Percentiles rank a stretch among this genome's conserved stretches.
These are phyloP conservation scores for Ennomos quercinarius DNA, from an alignment of 2,888 invertebrate species.

Conservation along the genomic window DNA sequence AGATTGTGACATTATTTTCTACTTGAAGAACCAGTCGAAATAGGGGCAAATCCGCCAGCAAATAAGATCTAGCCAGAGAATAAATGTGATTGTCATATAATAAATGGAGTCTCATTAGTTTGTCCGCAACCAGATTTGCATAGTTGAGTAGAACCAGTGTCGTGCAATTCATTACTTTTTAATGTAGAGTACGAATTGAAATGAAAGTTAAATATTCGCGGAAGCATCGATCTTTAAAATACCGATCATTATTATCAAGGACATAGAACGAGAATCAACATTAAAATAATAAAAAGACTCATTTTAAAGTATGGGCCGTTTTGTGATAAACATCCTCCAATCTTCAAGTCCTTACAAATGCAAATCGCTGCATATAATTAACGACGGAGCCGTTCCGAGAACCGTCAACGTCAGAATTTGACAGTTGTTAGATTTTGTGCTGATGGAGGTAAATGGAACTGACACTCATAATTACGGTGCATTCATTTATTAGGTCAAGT, in stretches of 20 bases:
- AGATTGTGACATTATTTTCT: constrained; percentile 21
- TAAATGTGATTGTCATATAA: constrained; percentile 24
- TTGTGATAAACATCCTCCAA: constrained; percentile 25
- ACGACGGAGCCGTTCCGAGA: constrained; percentile 42
- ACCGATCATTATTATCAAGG: constrained; percentile 32
- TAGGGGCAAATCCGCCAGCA: constrained; percentile 22
- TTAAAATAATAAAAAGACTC: constrained; percentile 10
- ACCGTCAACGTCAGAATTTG: constrained; percentile 46
- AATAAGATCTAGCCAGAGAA: constrained; percentile 24
- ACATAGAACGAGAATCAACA: constrained; percentile 31
- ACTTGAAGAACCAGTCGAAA: constrained; percentile 25
- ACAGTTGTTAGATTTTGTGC: constrained; percentile 51
- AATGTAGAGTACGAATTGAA: constrained; percentile 32
- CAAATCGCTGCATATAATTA: constrained; percentile 40
- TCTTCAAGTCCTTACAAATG: constrained; percentile 36
- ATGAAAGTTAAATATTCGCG: constrained; percentile 45
- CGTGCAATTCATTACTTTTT: constrained; percentile 37
- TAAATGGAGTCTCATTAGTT: constrained; percentile 37
- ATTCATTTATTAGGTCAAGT: constrained; percentile 39
- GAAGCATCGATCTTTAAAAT: constrained; percentile 32
- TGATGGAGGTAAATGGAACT: constrained; percentile 54
- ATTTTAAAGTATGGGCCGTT: constrained; percentile 20
- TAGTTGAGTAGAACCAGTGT: constrained; percentile 30
- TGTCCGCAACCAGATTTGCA: constrained; percentile 35
- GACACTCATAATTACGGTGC: constrained; percentile 46